phyloP scores from a whole-genome alignment of 30 jellyfish, hydroid and myxozoan species.

The Haliclystus octoradiatus region DNA sequence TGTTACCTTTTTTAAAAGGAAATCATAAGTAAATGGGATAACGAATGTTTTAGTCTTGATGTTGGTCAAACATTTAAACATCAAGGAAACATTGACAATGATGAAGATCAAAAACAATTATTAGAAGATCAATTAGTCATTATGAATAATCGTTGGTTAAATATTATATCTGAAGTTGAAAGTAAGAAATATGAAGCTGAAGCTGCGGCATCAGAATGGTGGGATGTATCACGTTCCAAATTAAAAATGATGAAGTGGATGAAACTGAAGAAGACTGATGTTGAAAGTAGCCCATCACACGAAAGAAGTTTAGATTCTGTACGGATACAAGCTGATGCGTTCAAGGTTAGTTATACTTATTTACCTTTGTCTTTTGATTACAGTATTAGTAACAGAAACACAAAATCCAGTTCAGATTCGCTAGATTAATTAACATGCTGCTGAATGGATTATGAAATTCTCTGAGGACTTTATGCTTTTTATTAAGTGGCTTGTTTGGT shows the following conservation, averaged over 20 bases:
- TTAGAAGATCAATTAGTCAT: conserved; percentile 62
- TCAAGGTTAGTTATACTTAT: background rate
- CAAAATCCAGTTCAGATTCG: too few species aligned
- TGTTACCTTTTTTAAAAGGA: too few species aligned
- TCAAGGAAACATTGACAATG: background rate
- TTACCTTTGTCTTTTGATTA: too few species aligned
- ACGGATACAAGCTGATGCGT: background rate
- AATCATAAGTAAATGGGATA: conserved; percentile 41
- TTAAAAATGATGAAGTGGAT: conserved; percentile 59
- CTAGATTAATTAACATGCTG: too few species aligned
- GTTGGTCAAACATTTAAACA: conserved; percentile 36
- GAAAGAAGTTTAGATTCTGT: background rate
- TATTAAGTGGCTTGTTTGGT: too few species aligned
- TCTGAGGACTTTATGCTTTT: too few species aligned
- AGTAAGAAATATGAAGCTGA: conserved; percentile 43
- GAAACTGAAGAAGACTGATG: conserved; percentile 56
- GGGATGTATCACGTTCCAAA: conserved; percentile 70
- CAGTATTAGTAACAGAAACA: too few species aligned
- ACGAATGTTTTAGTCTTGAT: conserved; percentile 33
- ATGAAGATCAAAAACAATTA: conserved; percentile 4
- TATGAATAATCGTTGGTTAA: conserved; percentile 46
- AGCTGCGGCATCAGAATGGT: conserved; percentile 60
- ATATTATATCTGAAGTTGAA: conserved; percentile 40
- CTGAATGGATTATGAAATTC: too few species aligned
- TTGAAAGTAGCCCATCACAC: background rate